Conservation (phyloP, 2,113 vertebrate genomes). For the Setophaga kirtlandii region DNA sequence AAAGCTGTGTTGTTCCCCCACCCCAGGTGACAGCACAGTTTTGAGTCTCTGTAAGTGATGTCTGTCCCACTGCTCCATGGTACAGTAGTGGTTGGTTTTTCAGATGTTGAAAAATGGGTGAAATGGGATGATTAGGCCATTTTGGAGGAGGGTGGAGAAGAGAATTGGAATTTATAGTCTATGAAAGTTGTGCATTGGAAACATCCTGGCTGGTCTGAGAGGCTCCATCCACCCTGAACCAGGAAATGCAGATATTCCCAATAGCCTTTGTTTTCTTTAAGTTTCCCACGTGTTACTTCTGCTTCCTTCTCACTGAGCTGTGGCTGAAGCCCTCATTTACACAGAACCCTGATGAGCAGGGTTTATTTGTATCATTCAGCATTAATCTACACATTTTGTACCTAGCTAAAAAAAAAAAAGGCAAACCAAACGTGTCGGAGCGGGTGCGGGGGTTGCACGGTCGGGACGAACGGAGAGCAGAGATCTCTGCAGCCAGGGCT, state of each 20-base stretch:
- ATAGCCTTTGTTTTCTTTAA: slow-evolving; percentile 29
- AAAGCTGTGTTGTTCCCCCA: background rate
- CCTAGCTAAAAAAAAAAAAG: background rate
- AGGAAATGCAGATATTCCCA: slow-evolving; percentile 55
- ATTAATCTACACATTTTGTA: background rate
- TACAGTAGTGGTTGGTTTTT: background rate
- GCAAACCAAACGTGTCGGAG: background rate
- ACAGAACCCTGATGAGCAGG: background rate
- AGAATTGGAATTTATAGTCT: background rate
- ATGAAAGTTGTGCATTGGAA: background rate
- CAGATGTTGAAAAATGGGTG: background rate
- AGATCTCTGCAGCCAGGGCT: too few species aligned
- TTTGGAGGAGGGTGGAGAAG: background rate
- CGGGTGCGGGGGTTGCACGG: too few species aligned
- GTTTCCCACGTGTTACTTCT: background rate
- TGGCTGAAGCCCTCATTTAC: background rate
- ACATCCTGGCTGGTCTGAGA: slow-evolving; percentile 55
- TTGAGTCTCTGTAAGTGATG: background rate
- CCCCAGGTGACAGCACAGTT: background rate
- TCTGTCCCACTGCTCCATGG: background rate
- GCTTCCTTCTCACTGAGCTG: background rate
- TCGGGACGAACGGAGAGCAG: too few species aligned
- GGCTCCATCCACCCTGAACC: slow-evolving; percentile 30
- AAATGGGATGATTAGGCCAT: background rate
- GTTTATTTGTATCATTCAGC: background rate